Evolutionary conservation across 2,113 vertebrate genomes (phyloP), one percentile per base, ranked within the genome.

Genomic region (Peucedramus taeniatus): DNA sequence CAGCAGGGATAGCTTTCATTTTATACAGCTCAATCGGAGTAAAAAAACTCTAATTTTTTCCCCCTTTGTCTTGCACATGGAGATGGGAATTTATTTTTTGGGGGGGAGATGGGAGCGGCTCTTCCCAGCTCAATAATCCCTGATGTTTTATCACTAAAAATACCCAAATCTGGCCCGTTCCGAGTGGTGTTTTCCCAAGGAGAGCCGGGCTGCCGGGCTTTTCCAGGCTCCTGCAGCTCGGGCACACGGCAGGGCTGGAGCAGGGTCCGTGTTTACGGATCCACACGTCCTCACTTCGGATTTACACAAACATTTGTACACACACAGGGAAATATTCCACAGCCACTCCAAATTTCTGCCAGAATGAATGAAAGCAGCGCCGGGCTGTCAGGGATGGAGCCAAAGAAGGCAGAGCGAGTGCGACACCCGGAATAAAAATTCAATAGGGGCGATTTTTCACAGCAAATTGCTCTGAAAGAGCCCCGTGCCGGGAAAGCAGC

Each of bases 271-370:
- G 40, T 44, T 56, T 30, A 51, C 20, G 8, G 33, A 15, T 3
- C 21, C 65, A 7, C 70, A 13, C 33, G 3, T 19, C 57, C 93
- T 24, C 74, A 1, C 80, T 3, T 6, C 0, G 4, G 16, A 61
- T 83, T 59, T 21, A 60, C 87, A 83, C 91, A 23, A 65, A 51
- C 71, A 15, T 26, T 56, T 81, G 35, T 7, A 35, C 66, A 4
- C 80, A 17, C 77, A 0, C 24, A 1, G 13, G 30, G 47, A 50
- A 57, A 37, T 1, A 3, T 15, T 21, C 18, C 4, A 6, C 30
- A 44, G 42, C 21, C 3, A 35, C 39, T 13, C 71, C 75, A 7
- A 4, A 71, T 60, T 80, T 10, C 33, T 66, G 64, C 40, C 88
- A 16, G 70, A 39, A 63, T 4, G 54, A 93, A 93, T 15, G 19